Percentiles rank a stretch among this genome's conserved stretches.
Conservation (phyloP, 2,113 vertebrate genomes). For the Brachirus orientalis region DNA sequence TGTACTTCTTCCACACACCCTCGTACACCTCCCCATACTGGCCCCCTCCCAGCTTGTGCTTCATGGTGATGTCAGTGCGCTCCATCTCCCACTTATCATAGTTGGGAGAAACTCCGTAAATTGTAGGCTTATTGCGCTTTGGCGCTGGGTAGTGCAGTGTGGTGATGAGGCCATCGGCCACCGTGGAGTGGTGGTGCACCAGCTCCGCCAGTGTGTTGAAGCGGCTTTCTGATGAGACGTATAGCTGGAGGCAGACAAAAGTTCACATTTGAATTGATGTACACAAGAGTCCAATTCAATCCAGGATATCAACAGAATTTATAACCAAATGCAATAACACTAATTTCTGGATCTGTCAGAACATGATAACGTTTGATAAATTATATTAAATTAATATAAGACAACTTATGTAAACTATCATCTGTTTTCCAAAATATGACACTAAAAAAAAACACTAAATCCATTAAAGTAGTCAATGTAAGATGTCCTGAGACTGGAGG, state of each 20-base stretch:
- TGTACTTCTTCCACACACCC: constrained; percentile 99
- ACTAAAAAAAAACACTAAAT: too few species aligned
- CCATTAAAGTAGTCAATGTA: too few species aligned
- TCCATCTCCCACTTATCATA: constrained; percentile 99
- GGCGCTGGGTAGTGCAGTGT: constrained; percentile 97
- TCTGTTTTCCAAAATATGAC: too few species aligned
- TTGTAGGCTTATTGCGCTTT: constrained; percentile 98
- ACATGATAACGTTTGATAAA: not conserved
- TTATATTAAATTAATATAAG: not conserved
- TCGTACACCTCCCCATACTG: constrained; percentile 99
- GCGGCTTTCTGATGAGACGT: constrained; percentile 97
- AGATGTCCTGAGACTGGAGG: too few species aligned
- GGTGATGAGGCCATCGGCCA: constrained; percentile 96
- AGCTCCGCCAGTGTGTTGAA: constrained; percentile 97
- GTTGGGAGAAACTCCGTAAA: constrained; percentile 97
- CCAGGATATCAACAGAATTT: not conserved
- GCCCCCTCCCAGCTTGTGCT: constrained; percentile 96
- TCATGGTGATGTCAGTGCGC: constrained; percentile 99
- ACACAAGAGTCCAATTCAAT: not conserved
- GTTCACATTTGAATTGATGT: constrained; percentile 17
- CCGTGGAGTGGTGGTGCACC: constrained; percentile 97
- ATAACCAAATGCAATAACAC: not conserved
- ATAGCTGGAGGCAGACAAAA: constrained; percentile 83
- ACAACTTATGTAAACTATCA: too few species aligned
- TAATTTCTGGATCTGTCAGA: not conserved